A percentile compares a stretch with the other conserved stretches of the same genome.
Evolutionary conservation across 2,797 vertebrate genomes (phyloP).

Genomic region (Chaunax sp.): DNA sequence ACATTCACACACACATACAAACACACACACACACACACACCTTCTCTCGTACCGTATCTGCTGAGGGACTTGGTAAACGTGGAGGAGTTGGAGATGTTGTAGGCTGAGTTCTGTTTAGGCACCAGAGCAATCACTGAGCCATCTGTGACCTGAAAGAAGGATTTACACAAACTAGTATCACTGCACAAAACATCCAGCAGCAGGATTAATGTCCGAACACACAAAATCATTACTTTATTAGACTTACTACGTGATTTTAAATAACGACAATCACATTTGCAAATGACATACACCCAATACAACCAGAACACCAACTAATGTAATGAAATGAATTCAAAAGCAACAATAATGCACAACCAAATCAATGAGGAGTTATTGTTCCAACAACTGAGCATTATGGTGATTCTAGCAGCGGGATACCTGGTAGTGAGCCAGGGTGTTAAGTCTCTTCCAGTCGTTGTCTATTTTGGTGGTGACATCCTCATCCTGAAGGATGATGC

Average conservation of each 20-base stretch:
- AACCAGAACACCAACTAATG: neutral
- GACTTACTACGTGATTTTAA: neutral
- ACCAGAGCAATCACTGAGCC: constrained; percentile 96
- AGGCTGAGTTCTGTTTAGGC: constrained; percentile 98
- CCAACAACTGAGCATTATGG: neutral
- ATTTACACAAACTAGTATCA: constrained; percentile 6
- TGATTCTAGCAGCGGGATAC: constrained; percentile 48
- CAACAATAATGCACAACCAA: neutral
- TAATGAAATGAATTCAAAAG: neutral
- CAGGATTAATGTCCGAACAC: neutral
- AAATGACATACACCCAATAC: neutral
- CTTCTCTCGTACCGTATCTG: constrained; percentile 93
- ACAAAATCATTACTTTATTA: neutral
- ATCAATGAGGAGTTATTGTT: neutral
- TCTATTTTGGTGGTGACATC: constrained; percentile 99
- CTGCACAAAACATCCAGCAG: neutral
- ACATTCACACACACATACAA: constrained; percentile 8
- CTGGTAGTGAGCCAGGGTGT: constrained; percentile 98
- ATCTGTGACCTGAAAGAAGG: constrained; percentile 89
- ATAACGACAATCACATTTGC: neutral
- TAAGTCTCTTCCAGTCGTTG: constrained; percentile 99
- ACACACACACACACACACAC: constrained; percentile 66
- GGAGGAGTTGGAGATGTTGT: constrained; percentile 99
- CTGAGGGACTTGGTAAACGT: constrained; percentile 99
- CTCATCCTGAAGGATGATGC: constrained; percentile 98